Conservation (phyloP, 2,113 vertebrate genomes). For the Trichechus manatus region DNA sequence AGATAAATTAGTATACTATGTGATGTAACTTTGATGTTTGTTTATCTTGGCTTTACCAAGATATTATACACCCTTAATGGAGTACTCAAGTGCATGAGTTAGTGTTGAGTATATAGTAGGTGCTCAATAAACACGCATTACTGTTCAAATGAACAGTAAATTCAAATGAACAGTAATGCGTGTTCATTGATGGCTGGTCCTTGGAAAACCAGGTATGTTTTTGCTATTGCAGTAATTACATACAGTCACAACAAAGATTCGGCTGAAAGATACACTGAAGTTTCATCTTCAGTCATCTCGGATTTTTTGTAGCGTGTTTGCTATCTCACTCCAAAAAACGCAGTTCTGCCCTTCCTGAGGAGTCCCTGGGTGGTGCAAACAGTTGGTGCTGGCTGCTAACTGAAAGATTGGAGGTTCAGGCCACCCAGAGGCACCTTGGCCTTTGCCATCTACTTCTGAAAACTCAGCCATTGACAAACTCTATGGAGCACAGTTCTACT, state of each 20-base stretch:
- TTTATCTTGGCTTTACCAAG: background rate
- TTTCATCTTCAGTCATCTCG: background rate
- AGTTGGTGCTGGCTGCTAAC: background rate
- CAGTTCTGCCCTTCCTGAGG: background rate
- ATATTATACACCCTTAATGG: too few species aligned
- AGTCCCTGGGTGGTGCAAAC: too few species aligned
- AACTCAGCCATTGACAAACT: too few species aligned
- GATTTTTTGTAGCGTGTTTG: background rate
- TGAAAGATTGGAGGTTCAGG: background rate
- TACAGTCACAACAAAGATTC: background rate
- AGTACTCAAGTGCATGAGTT: background rate
- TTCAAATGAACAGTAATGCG: background rate
- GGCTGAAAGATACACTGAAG: background rate
- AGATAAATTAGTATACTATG: background rate
- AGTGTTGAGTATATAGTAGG: background rate
- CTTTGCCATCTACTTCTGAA: too few species aligned
- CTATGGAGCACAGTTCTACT: too few species aligned
- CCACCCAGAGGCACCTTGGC: too few species aligned
- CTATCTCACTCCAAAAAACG: background rate
- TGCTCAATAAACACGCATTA: background rate
- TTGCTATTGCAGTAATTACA: background rate
- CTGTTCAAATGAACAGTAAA: background rate
- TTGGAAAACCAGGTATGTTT: background rate
- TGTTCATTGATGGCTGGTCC: too few species aligned
- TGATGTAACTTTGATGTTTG: background rate